Base-by-base conservation (phyloP, 2,888 invertebrate genomes). In the Lycophotia porphyrea region DNA sequence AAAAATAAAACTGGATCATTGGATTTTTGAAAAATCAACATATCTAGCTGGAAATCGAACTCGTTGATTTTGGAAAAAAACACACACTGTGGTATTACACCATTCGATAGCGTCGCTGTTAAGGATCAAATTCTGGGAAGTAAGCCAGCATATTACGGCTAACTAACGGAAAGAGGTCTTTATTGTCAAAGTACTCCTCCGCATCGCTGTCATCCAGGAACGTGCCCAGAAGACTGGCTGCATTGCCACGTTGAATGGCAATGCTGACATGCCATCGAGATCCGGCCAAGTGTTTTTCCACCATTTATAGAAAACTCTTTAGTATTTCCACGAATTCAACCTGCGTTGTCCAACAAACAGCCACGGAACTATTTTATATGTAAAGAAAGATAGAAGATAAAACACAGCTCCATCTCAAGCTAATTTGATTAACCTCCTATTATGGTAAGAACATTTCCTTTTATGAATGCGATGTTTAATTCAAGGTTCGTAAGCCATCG, bases 391-490 rank as follows among this genome's bases (percentile, higher is more conserved):
- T 81, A n/a, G 2, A 27, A 74, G 47, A 64, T 58, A 74, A 34
- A 42, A 15, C 49, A 27, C 49, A 61, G 47, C 11, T 52, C 15
- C 13, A 61, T 52, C 52, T 44, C 36, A 74, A 63, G 64, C 71
- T 67, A 76, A 84, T 73, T 74, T 81, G 65, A 75, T 73, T 74
- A 81, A 76, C 73, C 49, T 70, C 73, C 70, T 76, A 52, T 70
- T 73, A 71, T n/a, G 49, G 61, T 49, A 61, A 34, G 24, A 63
- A 39, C 71, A 87, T 75, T 78, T 80, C 76, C 76, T 81, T 76
- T 78, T 69, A 65, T 60, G 75, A 74, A 71, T 67, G 42, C 63
- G n/a, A 60, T 55, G 60, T 72, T 71, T 69, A 66, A 71, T 71
- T 83, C 64, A 83, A 86, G 78, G 71, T 72, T 67, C 11, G 8